phyloP scores from a whole-genome alignment of 2,797 vertebrate species.

The Crocidura indochinensis region DNA sequence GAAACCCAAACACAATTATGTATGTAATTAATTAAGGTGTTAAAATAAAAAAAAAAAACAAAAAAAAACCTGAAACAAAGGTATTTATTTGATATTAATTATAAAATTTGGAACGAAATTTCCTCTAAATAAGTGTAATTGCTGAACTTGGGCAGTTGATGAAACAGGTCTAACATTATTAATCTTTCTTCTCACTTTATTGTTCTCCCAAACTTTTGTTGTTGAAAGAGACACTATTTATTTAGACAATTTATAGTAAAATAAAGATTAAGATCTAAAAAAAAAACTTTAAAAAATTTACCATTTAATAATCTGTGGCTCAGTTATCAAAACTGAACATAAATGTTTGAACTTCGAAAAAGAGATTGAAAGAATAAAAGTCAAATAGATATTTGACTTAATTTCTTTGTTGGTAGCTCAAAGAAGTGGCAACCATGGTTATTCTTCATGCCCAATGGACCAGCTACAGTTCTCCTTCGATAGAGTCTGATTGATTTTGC shows the following conservation, averaged over 20 bases:
- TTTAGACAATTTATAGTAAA: not conserved
- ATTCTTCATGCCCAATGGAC: slow-evolving; percentile 51
- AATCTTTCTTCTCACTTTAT: not conserved
- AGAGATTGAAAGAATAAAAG: slow-evolving; percentile 56
- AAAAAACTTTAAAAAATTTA: not conserved
- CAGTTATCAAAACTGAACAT: slow-evolving; percentile 37
- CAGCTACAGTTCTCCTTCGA: not conserved
- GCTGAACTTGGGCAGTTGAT: slow-evolving; percentile 20
- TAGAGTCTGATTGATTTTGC: slow-evolving; percentile 42
- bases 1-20: no score
- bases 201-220: slow-evolving; percentile 44
- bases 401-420: slow-evolving; percentile 56
- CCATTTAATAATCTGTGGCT: not conserved
- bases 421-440: slow-evolving; percentile 53
- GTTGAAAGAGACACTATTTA: slow-evolving; percentile 14
- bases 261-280: not conserved
- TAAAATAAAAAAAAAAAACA: no score
- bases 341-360: slow-evolving; percentile 26
- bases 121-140: not conserved
- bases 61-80: no score
- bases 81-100: slow-evolving; percentile 27
- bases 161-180: slow-evolving; percentile 11
- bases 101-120: slow-evolving; percentile 49
- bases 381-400: slow-evolving; percentile 59
- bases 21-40: no score